These are phyloP conservation scores for Nipponacmea schrenckii DNA, from an alignment of 2,888 invertebrate genomes.

Conservation along the genomic window DNA sequence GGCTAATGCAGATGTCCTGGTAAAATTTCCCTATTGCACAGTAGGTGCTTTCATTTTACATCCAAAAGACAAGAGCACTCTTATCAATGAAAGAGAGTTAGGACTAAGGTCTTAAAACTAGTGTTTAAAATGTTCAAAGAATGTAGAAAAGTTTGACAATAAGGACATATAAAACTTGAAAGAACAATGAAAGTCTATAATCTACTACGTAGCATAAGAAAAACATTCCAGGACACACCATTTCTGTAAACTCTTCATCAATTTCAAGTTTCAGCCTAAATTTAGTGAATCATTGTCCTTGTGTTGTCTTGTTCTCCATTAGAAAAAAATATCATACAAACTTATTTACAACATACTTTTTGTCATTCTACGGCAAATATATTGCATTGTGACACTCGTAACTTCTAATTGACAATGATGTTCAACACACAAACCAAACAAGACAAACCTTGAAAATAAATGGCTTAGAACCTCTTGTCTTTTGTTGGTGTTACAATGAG, in stretches of 20 bases:
- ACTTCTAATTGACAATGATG: constrained; percentile 7
- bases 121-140: too few relatives aligned
- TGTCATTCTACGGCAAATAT: not conserved
- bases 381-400: constrained; percentile 5
- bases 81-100: too few relatives aligned
- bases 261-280: not conserved
- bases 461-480: not conserved
- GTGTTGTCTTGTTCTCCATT: not conserved
- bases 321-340: not conserved
- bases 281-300: not conserved
- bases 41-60: too few relatives aligned
- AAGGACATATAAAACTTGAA: not conserved
- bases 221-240: not conserved
- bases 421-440: constrained; percentile 5
- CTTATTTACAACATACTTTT: not conserved
- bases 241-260: not conserved
- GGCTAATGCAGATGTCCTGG: too few relatives aligned
- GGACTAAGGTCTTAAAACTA: too few relatives aligned
- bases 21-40: too few relatives aligned
- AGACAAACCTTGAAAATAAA: constrained; percentile 7
- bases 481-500: not conserved
- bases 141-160: too few relatives aligned
- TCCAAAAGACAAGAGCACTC: too few relatives aligned
- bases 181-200: not conserved
- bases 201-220: not conserved